Base-by-base conservation (phyloP, 2,113 vertebrate genomes). In the Percopsis transmontana region DNA sequence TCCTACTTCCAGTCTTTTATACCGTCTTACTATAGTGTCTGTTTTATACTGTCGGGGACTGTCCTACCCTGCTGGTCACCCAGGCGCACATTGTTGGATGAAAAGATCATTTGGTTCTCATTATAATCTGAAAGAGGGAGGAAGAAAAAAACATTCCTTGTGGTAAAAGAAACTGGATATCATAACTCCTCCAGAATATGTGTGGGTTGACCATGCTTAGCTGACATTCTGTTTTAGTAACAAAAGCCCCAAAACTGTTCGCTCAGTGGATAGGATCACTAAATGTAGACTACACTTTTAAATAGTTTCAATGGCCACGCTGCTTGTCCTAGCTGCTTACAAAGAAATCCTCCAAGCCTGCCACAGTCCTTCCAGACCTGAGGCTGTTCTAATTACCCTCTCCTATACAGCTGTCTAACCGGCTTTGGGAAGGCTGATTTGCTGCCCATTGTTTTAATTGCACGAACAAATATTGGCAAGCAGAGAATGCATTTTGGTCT, bases 351-450 rank as follows among this genome's bases (percentile, higher is more conserved):
- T 77, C 55, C 55, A 55, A 39, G 33, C 57, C 40, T 47, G 63
- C 62, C 63, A 68, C 41, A 19, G 71, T 72, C 61, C 58, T 60
- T 77, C 50, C 58, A 68, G 67, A 73, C 72, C 76, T 7, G 65
- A 79, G 79, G 79, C 69, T 61, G 65, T 69, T 79, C 54, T 79
- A 87, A 85, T 87, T 80, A 82, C 63, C 76, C 54, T 39, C 63
- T 70, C 68, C 5, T 81, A 74, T 70, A 70, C 81, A 77, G 86
- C 81, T 85, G 86, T 85, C 62, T 69, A 59, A 16, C 54, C n/a
- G 58, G 73, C 56, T 58, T 77, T 59, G 66, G 59, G 64, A 70
- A 20, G 15, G 74, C 73, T 50, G 66, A 84, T 76, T 74, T 67
- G 78, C 61, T 57, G 58, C 80, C 59, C 59, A 1, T 73, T 77